phyloP scores from a whole-genome alignment of 1,140 invertebrate species.

The Halyomorpha halys region DNA sequence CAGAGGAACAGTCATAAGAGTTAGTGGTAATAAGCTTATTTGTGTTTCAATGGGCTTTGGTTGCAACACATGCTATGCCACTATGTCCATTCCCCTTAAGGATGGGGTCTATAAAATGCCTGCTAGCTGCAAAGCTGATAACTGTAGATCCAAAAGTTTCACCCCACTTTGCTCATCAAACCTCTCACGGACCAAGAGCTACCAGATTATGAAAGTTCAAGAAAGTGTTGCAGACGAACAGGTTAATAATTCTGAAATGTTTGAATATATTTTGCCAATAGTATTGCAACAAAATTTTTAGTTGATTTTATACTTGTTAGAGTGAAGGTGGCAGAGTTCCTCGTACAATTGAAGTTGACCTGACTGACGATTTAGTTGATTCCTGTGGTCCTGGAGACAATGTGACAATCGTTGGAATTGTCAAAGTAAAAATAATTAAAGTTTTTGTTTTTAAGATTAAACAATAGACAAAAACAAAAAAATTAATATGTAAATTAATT shows the following conservation, averaged over 20 bases:
- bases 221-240: slow-evolving; percentile 52
- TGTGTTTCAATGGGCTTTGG: slow-evolving; percentile 69
- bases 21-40: slow-evolving; percentile 61
- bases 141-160: slow-evolving; percentile 53
- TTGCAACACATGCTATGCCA: slow-evolving; percentile 54
- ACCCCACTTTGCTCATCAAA: slow-evolving; percentile 52
- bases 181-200: slow-evolving; percentile 61
- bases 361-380: slow-evolving; percentile 77
- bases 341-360: slow-evolving; percentile 75
- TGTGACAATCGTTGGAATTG: slow-evolving; percentile 74
- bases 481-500: slow-evolving; percentile 10
- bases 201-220: slow-evolving; percentile 71
- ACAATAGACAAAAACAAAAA: too few species aligned
- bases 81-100: slow-evolving; percentile 48
- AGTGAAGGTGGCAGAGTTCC: slow-evolving; percentile 66
- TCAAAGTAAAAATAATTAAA: slow-evolving; percentile 47
- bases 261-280: too few species aligned
- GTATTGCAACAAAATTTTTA: not conserved
- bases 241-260: slow-evolving; percentile 35
- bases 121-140: slow-evolving; percentile 41
- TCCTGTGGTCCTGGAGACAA: slow-evolving; percentile 79
- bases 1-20: slow-evolving; percentile 75
- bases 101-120: slow-evolving; percentile 51
- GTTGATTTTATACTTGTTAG: slow-evolving; percentile 35
- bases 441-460: not conserved